phyloP scores from a whole-genome alignment of 1,140 invertebrate species.

The Lepidurus apus region DNA sequence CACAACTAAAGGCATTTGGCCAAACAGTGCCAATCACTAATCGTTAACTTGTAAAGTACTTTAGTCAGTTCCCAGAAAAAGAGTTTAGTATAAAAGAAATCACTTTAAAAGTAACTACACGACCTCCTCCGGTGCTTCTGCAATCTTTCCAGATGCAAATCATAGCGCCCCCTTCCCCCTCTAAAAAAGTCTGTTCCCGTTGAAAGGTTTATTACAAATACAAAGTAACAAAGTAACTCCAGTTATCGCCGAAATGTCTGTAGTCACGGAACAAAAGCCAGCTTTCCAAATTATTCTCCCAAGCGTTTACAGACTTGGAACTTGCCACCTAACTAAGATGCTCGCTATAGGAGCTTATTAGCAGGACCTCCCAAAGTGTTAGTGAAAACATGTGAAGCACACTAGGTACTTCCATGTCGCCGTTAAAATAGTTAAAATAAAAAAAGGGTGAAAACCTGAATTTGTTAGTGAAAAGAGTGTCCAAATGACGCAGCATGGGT shows the following conservation, averaged over 20 bases:
- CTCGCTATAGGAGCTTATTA: slow-evolving; percentile 2
- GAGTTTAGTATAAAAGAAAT: no score
- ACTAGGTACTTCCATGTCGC: not conserved
- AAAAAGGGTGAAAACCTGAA: not conserved
- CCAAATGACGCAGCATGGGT: not conserved
- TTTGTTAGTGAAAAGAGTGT: not conserved
- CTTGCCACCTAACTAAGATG: not conserved
- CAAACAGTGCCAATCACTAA: no score
- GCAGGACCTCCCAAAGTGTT: slow-evolving; percentile 17
- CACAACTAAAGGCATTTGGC: no score
- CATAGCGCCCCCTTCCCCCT: no score
- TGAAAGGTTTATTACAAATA: no score
- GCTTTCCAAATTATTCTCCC: not conserved
- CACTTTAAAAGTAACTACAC: no score
- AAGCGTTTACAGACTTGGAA: not conserved
- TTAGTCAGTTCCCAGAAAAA: no score
- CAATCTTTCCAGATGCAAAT: no score
- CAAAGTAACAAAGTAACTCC: not conserved
- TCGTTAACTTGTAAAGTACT: no score
- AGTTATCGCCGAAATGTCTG: not conserved
- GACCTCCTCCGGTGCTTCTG: no score
- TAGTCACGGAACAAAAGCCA: not conserved
- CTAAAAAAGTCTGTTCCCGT: no score
- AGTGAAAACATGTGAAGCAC: slow-evolving; percentile 18
- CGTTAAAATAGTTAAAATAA: not conserved